Percentiles rank a stretch among this genome's conserved stretches.
phyloP scores from a whole-genome alignment of 2,797 vertebrate species.

The Etheostoma nigrum region DNA sequence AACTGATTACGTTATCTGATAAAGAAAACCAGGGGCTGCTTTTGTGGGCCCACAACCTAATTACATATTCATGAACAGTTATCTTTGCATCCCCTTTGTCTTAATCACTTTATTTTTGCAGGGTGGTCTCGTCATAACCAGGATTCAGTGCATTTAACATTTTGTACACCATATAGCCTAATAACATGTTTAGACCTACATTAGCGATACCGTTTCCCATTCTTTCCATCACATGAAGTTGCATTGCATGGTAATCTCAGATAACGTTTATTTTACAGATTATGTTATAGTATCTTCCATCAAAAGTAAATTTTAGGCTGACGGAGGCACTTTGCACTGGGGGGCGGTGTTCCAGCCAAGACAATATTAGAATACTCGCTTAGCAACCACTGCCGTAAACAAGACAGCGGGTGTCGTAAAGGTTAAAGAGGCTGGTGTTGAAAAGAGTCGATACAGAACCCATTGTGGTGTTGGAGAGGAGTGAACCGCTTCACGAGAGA shows the following conservation, averaged over 20 bases:
- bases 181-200: background rate
- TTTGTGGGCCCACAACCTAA: background rate
- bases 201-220: background rate
- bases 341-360: conserved; percentile 59
- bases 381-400: conserved; percentile 83
- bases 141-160: background rate
- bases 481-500: conserved; percentile 60
- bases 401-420: conserved; percentile 78
- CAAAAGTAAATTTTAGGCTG: background rate
- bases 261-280: background rate
- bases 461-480: conserved; percentile 82
- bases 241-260: background rate
- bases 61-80: conserved; percentile 21
- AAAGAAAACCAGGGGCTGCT: background rate
- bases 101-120: conserved; percentile 40
- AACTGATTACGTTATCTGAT: background rate
- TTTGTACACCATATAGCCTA: background rate
- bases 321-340: conserved; percentile 24
- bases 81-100: conserved; percentile 11
- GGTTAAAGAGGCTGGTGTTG: conserved; percentile 73
- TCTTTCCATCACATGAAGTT: background rate
- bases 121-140: conserved; percentile 32
- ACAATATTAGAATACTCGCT: conserved; percentile 72
- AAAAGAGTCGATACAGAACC: conserved; percentile 80
- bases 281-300: background rate